Conservation (phyloP, 2,113 vertebrate genomes). For the Anoplopoma fimbria region DNA sequence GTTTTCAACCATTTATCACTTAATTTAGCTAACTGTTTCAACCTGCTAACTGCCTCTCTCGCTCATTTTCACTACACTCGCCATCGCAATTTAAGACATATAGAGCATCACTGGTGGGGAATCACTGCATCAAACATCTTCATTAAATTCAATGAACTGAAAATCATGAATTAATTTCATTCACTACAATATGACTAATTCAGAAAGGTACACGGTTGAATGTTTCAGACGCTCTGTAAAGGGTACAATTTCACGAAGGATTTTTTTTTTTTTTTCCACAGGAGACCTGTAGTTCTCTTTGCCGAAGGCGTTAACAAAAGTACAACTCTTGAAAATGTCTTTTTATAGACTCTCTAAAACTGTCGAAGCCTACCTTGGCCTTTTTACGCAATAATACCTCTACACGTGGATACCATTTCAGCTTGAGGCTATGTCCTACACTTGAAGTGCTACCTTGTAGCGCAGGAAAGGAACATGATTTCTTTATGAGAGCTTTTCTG, state of each 20-base stretch:
- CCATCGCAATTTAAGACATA: background rate
- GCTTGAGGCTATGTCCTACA: constrained; percentile 61
- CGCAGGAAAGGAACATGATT: constrained; percentile 49
- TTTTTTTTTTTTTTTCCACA: constrained; percentile 16
- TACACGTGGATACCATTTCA: constrained; percentile 36
- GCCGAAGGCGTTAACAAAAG: constrained; percentile 52
- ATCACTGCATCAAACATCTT: background rate
- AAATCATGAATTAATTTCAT: constrained; percentile 7
- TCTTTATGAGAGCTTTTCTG: constrained; percentile 49
- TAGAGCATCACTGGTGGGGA: background rate
- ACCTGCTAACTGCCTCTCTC: background rate
- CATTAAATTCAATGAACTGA: background rate
- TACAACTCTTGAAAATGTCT: constrained; percentile 48
- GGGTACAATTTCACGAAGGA: background rate
- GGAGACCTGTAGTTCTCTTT: constrained; percentile 40
- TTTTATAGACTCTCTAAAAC: constrained; percentile 68
- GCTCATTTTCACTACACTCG: background rate
- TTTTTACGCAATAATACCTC: constrained; percentile 61
- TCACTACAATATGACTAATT: constrained; percentile 18
- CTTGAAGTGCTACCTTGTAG: constrained; percentile 40
- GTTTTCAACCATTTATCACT: background rate
- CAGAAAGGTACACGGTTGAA: constrained; percentile 26
- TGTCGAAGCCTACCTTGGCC: constrained; percentile 52
- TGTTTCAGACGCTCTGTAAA: constrained; percentile 6
- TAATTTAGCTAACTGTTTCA: background rate